Base-by-base conservation (phyloP, 1,140 invertebrate species). In the Caenorhabditis remanei region DNA sequence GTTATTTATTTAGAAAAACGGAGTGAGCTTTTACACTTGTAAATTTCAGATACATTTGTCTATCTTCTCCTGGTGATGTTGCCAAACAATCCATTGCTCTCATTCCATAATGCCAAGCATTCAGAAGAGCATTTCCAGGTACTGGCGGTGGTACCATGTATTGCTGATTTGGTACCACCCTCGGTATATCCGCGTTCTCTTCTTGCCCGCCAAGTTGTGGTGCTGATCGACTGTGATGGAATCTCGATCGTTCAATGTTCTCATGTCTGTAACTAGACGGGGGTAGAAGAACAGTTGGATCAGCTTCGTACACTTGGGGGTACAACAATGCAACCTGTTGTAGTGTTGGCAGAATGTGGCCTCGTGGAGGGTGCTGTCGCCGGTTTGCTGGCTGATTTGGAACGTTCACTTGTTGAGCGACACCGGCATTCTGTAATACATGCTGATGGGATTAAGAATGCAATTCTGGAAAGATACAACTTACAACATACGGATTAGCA, bases 171-270 rank as follows among this genome's bases (percentile, higher is more conserved):
- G 83, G 32, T 8, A 11, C 14, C 41, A 8, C 9, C 19, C 6
- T 11, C n/a, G 56, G 56, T 2, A 5, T 2, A 5, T 13, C n/a
- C 8, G 24, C 9, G 9, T 67, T n/a, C 21, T 85, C 46, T n/a
- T 58, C 83, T 16, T 65, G 24, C 5, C 4, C 46, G 7, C 46
- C 71, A 21, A 87, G 83, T 55, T 88, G 85, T 14, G 87, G 87
- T 16, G 87, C 87, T 13, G 87, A 88, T 41, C 75, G 87, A 32
- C 87, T 88, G 11, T 79, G 83, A 32, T 85, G 87, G 32, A 88
- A 84, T 41, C 50, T 19, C n/a, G 24, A 7, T n/a, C 19, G 11
- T 19, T 8, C 1, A 63, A 21, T 8, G 24, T 40, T 24, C 14
- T 87, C 79, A 11, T 85, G 19, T 71, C 71, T 79, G 71, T 79